Percentiles rank a stretch among this genome's conserved stretches.
phyloP scores from a whole-genome alignment of 1,140 invertebrate species.

The Diachasma alloeum region DNA sequence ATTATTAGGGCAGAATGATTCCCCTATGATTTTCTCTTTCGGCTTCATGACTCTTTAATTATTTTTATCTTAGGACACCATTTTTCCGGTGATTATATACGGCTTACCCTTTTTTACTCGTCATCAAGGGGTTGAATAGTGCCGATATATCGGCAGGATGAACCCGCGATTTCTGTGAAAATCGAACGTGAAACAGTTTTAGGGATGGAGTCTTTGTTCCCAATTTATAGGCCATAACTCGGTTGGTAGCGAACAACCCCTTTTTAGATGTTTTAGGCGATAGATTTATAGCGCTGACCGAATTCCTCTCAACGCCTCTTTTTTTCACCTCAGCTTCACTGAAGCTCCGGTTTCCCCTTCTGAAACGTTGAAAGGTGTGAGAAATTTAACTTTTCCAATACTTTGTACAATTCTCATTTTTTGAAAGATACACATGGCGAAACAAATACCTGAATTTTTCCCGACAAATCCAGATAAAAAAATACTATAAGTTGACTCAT shows the following conservation, averaged over 20 bases:
- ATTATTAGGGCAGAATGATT: too few species aligned
- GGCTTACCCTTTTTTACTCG: neutral
- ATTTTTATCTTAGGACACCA: too few species aligned
- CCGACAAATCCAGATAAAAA: too few species aligned
- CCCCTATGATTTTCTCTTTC: too few species aligned
- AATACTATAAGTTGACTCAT: too few species aligned
- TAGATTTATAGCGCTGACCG: constrained; percentile 32
- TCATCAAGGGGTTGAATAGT: neutral
- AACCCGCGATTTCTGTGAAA: neutral
- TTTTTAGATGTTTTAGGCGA: neutral
- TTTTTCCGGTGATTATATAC: neutral
- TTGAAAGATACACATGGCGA: too few species aligned
- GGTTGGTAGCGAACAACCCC: constrained; percentile 24
- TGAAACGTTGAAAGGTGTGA: neutral
- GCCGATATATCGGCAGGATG: neutral
- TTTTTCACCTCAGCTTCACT: too few species aligned
- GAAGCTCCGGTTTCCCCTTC: neutral
- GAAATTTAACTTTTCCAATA: neutral
- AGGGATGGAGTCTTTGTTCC: constrained; percentile 5
- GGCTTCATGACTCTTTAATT: too few species aligned
- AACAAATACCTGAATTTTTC: too few species aligned
- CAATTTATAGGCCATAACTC: constrained; percentile 21
- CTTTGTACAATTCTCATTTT: neutral
- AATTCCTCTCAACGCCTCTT: neutral
- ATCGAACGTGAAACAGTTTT: neutral